Evolutionary conservation across 1,140 invertebrate species (phyloP), one percentile per base, ranked within the genome.

Genomic region (Sycophila sp.): DNA sequence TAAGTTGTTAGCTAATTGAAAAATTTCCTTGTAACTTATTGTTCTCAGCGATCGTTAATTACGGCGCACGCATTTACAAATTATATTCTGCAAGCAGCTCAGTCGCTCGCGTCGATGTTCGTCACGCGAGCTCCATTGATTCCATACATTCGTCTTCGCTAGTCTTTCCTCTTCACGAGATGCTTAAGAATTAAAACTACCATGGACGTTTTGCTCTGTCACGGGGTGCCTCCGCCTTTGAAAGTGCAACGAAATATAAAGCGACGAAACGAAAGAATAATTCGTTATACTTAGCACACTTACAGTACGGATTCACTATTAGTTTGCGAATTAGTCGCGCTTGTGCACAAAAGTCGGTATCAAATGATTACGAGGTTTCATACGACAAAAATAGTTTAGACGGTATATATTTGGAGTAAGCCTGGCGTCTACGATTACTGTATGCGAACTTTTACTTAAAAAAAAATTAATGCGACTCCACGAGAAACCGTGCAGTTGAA

Each of bases 161-260:
- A 26, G n/a, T 55, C n/a, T 32, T 58, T 58, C 30, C 11, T 36
- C 22, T 32, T 34, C 63, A 38, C 53, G 69, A 60, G 45, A 71
- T 62, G 13, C 42, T 22, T 67, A 15, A 26, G 6, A 59, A 59
- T 59, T 65, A 71, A 30, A 65, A 22, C 69, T 71, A 71, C 42
- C 17, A 71, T 71, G 69, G 69, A 71, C 69, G 69, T 71, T 71
- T 71, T 71, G 32, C 62, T 71, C 69, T 71, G 69, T 71, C 69
- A 71, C 42, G 69, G 69, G 69, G 69, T 71, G 69, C 62, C 62
- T 71, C 62, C 69, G 32, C 59, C 45, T 71, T 66, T 47, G 24
- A 53, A 38, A 40, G 40, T 56, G 60, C 53, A 26, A 71, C 45
- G 59, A 40, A 71, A 70, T 47, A 58, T 51, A 28, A 34, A 69